phyloP scores from a whole-genome alignment of 2,113 vertebrate genomes.

The Serinus canaria region DNA sequence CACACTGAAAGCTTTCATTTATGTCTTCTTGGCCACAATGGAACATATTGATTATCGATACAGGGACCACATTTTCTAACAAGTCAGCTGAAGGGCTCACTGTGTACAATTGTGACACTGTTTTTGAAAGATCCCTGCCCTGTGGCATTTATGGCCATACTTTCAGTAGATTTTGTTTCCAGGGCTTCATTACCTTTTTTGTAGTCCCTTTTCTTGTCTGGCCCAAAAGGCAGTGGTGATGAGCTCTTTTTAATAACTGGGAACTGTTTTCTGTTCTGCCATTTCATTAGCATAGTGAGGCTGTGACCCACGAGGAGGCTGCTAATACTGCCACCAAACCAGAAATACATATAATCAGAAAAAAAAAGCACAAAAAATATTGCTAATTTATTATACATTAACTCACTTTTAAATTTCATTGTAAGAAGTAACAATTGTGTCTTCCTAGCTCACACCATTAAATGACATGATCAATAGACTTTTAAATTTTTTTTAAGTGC shows the following conservation, averaged over 20 bases:
- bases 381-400: background rate
- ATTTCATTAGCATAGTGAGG: background rate
- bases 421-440: background rate
- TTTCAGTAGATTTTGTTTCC: background rate
- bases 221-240: background rate
- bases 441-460: background rate
- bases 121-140: background rate
- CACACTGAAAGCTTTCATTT: slow-evolving; percentile 8
- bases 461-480: background rate
- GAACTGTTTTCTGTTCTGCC: background rate
- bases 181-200: background rate
- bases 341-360: background rate
- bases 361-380: background rate
- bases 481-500: background rate
- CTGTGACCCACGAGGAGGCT: background rate
- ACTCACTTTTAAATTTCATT: background rate
- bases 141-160: background rate
- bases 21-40: slow-evolving; percentile 2
- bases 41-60: slow-evolving; percentile 33
- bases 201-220: background rate
- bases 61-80: background rate
- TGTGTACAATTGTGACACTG: background rate
- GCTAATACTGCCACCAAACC: background rate
- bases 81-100: background rate
- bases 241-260: background rate